Evolutionary conservation across 2,797 vertebrate genomes (phyloP), one percentile per base, ranked within the genome.

Genomic region (Pipistrellus nathusii): DNA sequence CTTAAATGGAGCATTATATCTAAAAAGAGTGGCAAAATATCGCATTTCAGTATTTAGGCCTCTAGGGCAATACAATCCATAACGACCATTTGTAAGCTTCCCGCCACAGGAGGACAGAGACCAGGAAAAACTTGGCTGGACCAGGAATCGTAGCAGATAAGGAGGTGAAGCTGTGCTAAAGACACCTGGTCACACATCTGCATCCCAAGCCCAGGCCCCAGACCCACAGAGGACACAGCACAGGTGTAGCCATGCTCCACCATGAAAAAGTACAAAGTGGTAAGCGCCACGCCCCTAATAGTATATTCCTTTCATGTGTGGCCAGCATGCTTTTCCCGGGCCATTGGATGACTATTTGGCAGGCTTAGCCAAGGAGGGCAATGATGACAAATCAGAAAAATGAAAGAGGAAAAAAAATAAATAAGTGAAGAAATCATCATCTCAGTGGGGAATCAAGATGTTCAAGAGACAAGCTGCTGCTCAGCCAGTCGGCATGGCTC

Each of bases 1-100:
- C 96, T 98, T 98, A 98, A 98, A 98, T 44, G 98, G 97, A 0
- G 95, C 46, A 93, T 98, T 98, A 51, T 98, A 98, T 84, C 98
- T 98, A 92, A 95, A 96, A 97, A 76, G 44, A 14, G 90, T 10
- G 8, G 62, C 6, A 93, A 95, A 97, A 85, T 21, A 91, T 82
- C 85, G 41, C 1, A 25, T 84, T 96, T 89, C 44, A 59, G 44
- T 9, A 11, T 44, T 30, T 30, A 62, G 59, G 27, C 59, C 27
- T 62, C 13, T 30, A 30, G 59, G 27, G 27, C 59, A 62, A 62
- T 62, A 62, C 59, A 30, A 30, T 62, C 12, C 59, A 15, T 14
- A 30, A 62, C 2, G 6, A 27, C 20, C 53, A 55, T 55, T 23
- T 55, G 21, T 55, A 55, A 55, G 53, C 55, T 57, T 57, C 55